Percentiles rank a stretch among this genome's conserved stretches.
Conservation (phyloP, 37 sponge, comb jelly and placozoan species). For the Ephydatia muelleri region DNA sequence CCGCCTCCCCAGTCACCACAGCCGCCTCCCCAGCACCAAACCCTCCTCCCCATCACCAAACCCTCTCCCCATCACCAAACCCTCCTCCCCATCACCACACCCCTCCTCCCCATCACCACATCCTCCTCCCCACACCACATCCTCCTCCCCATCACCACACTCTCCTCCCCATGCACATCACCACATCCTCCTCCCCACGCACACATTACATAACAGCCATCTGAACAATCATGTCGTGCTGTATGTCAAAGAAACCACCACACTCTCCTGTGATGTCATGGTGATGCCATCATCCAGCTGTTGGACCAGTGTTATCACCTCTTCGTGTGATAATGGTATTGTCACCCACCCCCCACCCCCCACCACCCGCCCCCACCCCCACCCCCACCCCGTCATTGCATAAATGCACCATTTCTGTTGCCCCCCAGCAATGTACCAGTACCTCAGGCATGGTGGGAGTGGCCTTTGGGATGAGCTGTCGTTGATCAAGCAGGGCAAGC, state of each 20-base stretch:
- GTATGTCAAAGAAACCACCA: conserved; percentile 6
- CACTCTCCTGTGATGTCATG: conserved; percentile 47
- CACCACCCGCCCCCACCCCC: neutral
- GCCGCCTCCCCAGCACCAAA: too few relatives aligned
- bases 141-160: neutral
- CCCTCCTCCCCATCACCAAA: neutral
- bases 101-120: conserved; percentile 7
- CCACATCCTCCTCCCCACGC: neutral
- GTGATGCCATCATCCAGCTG: conserved; percentile 35
- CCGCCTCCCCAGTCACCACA: too few relatives aligned
- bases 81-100: neutral
- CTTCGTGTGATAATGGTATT: conserved; percentile 10
- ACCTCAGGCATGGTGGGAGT: conserved; percentile 24
- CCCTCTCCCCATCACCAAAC: neutral
- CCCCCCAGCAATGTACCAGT: conserved; percentile 30
- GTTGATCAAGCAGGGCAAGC: conserved; percentile 27
- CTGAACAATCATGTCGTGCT: conserved; percentile 29
- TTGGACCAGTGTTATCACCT: neutral
- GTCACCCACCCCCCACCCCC: neutral
- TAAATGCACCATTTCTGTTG: too few relatives aligned
- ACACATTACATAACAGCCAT: too few relatives aligned
- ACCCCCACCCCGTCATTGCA: neutral
- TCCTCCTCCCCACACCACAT: neutral
- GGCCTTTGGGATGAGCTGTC: conserved; percentile 49
- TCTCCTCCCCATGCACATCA: neutral